A percentile compares a stretch with the other conserved stretches of the same genome.
These are phyloP conservation scores for Gymnorhina tibicen DNA, from an alignment of 2,113 vertebrate species.

Conservation along the genomic window DNA sequence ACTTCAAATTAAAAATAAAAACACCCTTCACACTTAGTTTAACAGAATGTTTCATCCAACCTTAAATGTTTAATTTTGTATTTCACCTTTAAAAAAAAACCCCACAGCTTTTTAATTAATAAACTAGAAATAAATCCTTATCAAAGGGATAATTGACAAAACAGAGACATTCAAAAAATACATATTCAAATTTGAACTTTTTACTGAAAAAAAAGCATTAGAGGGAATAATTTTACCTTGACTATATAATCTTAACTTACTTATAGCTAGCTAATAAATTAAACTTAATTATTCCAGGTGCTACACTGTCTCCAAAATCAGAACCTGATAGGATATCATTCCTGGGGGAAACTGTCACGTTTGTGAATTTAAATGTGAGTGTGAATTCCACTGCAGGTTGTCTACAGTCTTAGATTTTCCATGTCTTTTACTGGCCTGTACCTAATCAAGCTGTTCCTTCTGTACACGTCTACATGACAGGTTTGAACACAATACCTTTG, in stretches of 20 bases:
- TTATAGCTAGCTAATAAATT: not conserved
- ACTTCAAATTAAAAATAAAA: not conserved
- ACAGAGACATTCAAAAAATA: not conserved
- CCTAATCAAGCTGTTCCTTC: not conserved
- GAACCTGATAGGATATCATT: not conserved
- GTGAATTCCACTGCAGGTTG: not conserved
- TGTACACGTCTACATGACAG: not conserved
- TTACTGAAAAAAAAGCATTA: not conserved
- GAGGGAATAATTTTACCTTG: not conserved
- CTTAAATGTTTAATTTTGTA: not conserved
- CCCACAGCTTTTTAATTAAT: not conserved
- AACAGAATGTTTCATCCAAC: not conserved
- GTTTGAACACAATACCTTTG: conserved; percentile 74
- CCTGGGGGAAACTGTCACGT: not conserved
- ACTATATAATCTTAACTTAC: not conserved
- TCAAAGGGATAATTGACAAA: not conserved
- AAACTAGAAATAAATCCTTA: not conserved
- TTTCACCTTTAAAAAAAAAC: not conserved
- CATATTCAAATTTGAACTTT: not conserved
- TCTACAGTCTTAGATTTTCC: not conserved
- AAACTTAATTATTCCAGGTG: not conserved
- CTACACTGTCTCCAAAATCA: not conserved
- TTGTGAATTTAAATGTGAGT: not conserved
- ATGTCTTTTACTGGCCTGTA: not conserved
- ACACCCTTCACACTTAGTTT: not conserved